phyloP scores from a whole-genome alignment of 2,888 invertebrate genomes.

The Cerastis leucographa region DNA sequence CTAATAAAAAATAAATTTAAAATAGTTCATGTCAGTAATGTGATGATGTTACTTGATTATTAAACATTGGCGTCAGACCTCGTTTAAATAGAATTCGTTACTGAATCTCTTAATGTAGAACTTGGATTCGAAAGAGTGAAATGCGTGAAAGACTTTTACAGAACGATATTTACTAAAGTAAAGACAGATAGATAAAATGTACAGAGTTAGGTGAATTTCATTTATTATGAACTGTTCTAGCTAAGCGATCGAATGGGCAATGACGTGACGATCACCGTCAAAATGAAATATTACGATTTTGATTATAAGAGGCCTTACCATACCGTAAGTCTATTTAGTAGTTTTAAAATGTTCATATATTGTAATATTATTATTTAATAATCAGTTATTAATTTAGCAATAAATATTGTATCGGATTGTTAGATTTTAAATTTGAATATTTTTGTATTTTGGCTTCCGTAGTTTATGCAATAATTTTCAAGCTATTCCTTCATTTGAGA shows the following conservation, averaged over 20 bases:
- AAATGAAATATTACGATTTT: slow-evolving; percentile 47
- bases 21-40: slow-evolving; percentile 1
- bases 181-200: slow-evolving; percentile 43
- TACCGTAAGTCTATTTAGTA: slow-evolving; percentile 76
- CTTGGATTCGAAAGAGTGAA: slow-evolving; percentile 37
- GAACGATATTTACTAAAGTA: slow-evolving; percentile 32
- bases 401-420: slow-evolving; percentile 74
- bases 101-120: slow-evolving; percentile 59
- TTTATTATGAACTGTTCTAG: slow-evolving; percentile 29
- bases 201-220: slow-evolving; percentile 57
- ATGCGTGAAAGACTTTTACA: slow-evolving; percentile 41
- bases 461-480: slow-evolving; percentile 62
- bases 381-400: slow-evolving; percentile 76
- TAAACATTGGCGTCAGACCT: slow-evolving; percentile 46
- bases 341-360: slow-evolving; percentile 73
- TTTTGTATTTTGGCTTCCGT: slow-evolving; percentile 80
- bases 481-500: slow-evolving; percentile 43
- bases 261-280: slow-evolving; percentile 27
- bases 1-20: background rate
- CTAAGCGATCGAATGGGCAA: slow-evolving; percentile 22
- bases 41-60: slow-evolving; percentile 7
- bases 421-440: slow-evolving; percentile 69
- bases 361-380: slow-evolving; percentile 82
- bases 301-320: slow-evolving; percentile 80
- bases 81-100: slow-evolving; percentile 46